Evolutionary conservation across 2,113 vertebrate species (phyloP), one percentile per base, ranked within the genome.

Genomic region (Myiagra hebetior): DNA sequence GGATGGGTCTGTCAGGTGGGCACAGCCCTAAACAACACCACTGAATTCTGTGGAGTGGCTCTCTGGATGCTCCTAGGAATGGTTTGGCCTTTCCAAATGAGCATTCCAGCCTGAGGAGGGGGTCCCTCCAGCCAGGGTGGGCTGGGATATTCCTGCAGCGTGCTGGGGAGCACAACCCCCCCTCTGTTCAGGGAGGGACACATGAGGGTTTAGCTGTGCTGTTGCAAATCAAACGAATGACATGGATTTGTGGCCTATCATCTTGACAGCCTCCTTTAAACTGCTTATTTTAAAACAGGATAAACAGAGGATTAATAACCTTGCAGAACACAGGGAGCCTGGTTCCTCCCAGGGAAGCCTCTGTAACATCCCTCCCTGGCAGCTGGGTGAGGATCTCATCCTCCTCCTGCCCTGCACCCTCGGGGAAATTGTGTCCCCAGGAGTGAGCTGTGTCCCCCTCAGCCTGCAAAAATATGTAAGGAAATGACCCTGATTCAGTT

Each of bases 241-340:
- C 96, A 93, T 50, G 93, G 92, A 94, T 97, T 97, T 96, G 91
- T 91, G 65, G 49, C 93, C 92, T 95, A 94, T 97, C 96, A 89
- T 91, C 96, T 96, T 93, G 95, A 59, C 91, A 92, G 84, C 93
- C 93, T 87, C 62, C 81, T 91, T 94, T 96, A 95, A 95, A 96
- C 96, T 96, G 96, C 93, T 97, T 95, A 95, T 94, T 94, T 91
- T 92, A 91, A 96, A 97, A 97, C 95, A 97, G 96, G 94, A 97
- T 96, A 91, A 97, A 68, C 69, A 87, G 88, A 60, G 93, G 95
- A 95, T 97, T 96, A 96, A 96, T 94, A 95, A 92, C 76, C 77
- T 69, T 57, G 80, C 65, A 82, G 94, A 82, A 37, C 73, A 88
- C 33, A 65, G 67, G 35, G 77, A 78, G 76, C 28, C 53, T 62